phyloP scores from a whole-genome alignment of 2,113 vertebrate species.

The Corvus hawaiiensis region DNA sequence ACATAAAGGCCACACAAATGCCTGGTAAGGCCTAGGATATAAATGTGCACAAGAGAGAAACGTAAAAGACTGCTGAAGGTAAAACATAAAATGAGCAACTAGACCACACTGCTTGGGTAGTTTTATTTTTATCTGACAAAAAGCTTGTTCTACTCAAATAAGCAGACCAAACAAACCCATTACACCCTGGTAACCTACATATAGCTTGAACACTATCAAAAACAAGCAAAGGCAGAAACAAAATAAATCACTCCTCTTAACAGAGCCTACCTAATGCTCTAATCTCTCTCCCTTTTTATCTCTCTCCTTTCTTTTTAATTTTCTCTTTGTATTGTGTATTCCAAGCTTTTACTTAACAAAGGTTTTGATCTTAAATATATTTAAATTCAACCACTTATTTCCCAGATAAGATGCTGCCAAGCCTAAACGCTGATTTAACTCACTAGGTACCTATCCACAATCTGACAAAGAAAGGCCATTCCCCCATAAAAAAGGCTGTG shows the following conservation, averaged over 20 bases:
- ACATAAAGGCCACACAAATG: not conserved
- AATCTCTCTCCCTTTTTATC: not conserved
- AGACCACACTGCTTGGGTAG: not conserved
- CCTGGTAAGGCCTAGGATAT: not conserved
- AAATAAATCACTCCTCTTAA: not conserved
- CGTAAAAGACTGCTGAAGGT: not conserved
- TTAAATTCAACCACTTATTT: not conserved
- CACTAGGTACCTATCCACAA: not conserved
- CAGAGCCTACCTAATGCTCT: not conserved
- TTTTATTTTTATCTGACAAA: not conserved
- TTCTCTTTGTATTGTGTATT: not conserved
- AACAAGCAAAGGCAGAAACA: not conserved
- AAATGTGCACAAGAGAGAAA: not conserved
- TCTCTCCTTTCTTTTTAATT: accelerated
- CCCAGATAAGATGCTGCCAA: not conserved
- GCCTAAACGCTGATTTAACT: not conserved
- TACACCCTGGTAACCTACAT: not conserved
- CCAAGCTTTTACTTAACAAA: not conserved
- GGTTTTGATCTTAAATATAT: not conserved
- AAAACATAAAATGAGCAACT: not conserved
- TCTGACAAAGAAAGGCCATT: not conserved
- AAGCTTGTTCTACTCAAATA: not conserved
- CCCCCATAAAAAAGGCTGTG: not conserved
- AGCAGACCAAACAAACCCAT: not conserved
- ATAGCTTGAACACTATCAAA: not conserved